Evolutionary conservation across 2,888 invertebrate genomes (phyloP).

Genomic region (Priocnemis perturbator): DNA sequence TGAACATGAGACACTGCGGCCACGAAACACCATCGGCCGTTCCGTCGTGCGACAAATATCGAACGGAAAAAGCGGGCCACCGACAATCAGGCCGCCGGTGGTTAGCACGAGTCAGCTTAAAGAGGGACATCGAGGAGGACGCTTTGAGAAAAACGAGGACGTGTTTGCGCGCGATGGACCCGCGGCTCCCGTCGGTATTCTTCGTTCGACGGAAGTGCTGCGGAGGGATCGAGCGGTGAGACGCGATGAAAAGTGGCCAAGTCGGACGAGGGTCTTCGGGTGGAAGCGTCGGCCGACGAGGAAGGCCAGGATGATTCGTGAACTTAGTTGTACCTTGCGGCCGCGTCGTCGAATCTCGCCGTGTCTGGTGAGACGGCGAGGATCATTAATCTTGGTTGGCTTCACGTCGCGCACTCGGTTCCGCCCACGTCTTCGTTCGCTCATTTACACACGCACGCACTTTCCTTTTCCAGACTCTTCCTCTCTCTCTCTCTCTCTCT

Average conservation of each 20-base stretch:
- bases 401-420: slow-evolving; percentile 1
- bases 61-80: too few relatives aligned
- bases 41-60: too few relatives aligned
- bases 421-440: background rate
- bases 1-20: too few relatives aligned
- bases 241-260: slow-evolving; percentile 33
- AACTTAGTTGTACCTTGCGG: slow-evolving; percentile 28
- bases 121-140: too few relatives aligned
- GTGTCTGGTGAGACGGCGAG: background rate
- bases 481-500: background rate
- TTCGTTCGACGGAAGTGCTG: slow-evolving; percentile 5
- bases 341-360: background rate
- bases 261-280: slow-evolving; percentile 35
- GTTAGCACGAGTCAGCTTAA: too few relatives aligned
- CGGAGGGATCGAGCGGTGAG: background rate
- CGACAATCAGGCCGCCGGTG: too few relatives aligned
- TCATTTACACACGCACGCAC: background rate
- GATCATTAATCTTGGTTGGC: slow-evolving; percentile 19
- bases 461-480: background rate
- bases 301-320: slow-evolving; percentile 37
- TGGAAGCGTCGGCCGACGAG: slow-evolving; percentile 26
- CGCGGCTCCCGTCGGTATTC: background rate
- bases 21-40: too few relatives aligned
- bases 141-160: too few relatives aligned
- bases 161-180: too few relatives aligned